Evolutionary conservation across 2,888 invertebrate genomes (phyloP).

Genomic region (Drosophila koepferae): DNA sequence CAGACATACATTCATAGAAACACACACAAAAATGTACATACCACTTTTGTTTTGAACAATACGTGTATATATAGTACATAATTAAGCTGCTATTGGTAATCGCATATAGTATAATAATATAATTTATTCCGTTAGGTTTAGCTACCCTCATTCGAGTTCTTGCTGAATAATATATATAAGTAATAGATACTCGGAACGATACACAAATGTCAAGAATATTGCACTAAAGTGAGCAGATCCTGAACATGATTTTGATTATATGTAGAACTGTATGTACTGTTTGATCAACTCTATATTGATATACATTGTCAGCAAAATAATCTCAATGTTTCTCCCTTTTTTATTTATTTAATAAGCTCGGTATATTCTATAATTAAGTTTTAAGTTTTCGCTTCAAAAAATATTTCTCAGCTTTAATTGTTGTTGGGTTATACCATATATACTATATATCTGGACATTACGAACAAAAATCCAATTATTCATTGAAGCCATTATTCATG

Average conservation of each 20-base stretch:
- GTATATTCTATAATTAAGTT: not conserved
- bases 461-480: not conserved
- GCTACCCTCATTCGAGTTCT: constrained; percentile 17
- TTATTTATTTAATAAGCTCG: constrained; percentile 36
- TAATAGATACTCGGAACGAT: constrained; percentile 9
- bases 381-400: not conserved
- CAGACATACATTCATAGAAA: constrained; percentile 45
- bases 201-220: constrained; percentile 36
- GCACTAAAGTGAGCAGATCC: constrained; percentile 15
- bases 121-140: constrained; percentile 28
- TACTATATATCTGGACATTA: not conserved
- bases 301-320: constrained; percentile 12
- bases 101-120: constrained; percentile 46
- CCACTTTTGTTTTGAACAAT: constrained; percentile 54
- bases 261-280: not conserved
- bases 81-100: constrained; percentile 62
- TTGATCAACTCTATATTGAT: not conserved
- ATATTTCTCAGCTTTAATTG: not conserved
- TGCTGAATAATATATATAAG: constrained; percentile 12
- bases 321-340: not conserved
- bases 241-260: not conserved
- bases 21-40: constrained; percentile 43
- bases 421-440: not conserved
- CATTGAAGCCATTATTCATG: not conserved
- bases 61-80: constrained; percentile 46